Evolutionary conservation across 2,888 invertebrate species (phyloP).

Genomic region (Erebia aethiops): DNA sequence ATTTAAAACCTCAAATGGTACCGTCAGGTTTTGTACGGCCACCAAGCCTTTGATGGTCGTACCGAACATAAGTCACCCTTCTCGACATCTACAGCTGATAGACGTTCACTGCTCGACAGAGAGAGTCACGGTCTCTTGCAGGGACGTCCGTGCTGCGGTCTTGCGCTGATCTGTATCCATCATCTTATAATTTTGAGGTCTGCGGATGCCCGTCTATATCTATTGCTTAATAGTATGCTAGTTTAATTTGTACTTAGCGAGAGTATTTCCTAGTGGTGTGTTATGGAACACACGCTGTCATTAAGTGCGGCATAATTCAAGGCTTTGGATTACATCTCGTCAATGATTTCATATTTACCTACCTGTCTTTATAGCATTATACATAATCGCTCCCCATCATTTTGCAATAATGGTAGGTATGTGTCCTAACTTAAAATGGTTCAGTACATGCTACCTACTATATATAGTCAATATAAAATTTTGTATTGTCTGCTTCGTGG

Average conservation of each 20-base stretch:
- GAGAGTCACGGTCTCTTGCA: too few relatives aligned
- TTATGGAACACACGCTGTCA: conserved; percentile 19
- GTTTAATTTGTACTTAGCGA: conserved; percentile 8
- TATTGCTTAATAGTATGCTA: background rate
- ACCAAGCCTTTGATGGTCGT: too few relatives aligned
- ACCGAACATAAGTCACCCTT: too few relatives aligned
- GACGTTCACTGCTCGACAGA: too few relatives aligned
- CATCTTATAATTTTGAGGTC: too few relatives aligned
- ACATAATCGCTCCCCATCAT: conserved; percentile 18
- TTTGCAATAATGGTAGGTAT: conserved; percentile 8
- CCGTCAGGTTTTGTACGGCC: too few relatives aligned
- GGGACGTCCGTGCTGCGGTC: too few relatives aligned
- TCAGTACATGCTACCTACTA: background rate
- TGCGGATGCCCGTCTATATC: too few relatives aligned
- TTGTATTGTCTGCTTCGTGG: background rate
- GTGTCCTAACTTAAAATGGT: conserved; percentile 3
- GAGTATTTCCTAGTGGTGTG: conserved; percentile 9
- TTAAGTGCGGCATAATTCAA: conserved; percentile 24
- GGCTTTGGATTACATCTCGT: conserved; percentile 15
- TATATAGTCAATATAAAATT: background rate
- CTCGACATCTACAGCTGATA: too few relatives aligned
- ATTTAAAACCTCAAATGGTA: too few relatives aligned
- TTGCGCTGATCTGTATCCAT: too few relatives aligned
- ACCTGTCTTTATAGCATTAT: conserved; percentile 28
- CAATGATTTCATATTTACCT: conserved; percentile 23